Percentiles rank a stretch among this genome's conserved stretches.
phyloP scores from a whole-genome alignment of 2,888 invertebrate species.

The Crepidodera aurea region DNA sequence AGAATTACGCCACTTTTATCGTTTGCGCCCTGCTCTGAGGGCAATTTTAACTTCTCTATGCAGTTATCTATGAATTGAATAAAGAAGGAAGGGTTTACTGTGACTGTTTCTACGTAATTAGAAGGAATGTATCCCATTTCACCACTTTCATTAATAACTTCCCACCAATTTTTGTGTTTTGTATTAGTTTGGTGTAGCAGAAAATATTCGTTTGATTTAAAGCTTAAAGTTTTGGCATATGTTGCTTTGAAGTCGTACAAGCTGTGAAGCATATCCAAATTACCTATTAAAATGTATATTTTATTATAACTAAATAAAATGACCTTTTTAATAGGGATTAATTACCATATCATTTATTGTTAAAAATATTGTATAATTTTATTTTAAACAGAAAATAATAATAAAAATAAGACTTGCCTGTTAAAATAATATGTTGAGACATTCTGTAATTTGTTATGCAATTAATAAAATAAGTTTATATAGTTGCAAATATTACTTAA shows the following conservation, averaged over 20 bases:
- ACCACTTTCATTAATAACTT: conserved; percentile 83
- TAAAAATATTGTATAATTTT: not conserved
- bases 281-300: conserved; percentile 62
- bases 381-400: not conserved
- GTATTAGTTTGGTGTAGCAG: conserved; percentile 80
- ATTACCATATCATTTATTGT: not conserved
- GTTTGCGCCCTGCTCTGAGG: conserved; percentile 50
- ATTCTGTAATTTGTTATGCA: conserved; percentile 33
- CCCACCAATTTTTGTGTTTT: conserved; percentile 89
- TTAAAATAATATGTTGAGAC: conserved; percentile 47
- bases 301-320: not conserved
- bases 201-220: conserved; percentile 81
- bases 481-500: conserved; percentile 15
- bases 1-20: conserved; percentile 72
- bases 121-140: conserved; percentile 87
- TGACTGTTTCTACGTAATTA: conserved; percentile 82
- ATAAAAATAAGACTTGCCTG: conserved; percentile 42
- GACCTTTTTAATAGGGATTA: conserved; percentile 6
- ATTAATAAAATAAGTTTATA: conserved; percentile 18
- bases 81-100: conserved; percentile 77
- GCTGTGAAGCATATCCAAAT: conserved; percentile 83
- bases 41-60: conserved; percentile 62
- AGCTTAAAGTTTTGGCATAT: conserved; percentile 82
- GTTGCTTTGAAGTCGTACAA: conserved; percentile 86
- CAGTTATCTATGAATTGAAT: conserved; percentile 77